Base-by-base conservation (phyloP, 1,140 invertebrate species). In the Atta texana region DNA sequence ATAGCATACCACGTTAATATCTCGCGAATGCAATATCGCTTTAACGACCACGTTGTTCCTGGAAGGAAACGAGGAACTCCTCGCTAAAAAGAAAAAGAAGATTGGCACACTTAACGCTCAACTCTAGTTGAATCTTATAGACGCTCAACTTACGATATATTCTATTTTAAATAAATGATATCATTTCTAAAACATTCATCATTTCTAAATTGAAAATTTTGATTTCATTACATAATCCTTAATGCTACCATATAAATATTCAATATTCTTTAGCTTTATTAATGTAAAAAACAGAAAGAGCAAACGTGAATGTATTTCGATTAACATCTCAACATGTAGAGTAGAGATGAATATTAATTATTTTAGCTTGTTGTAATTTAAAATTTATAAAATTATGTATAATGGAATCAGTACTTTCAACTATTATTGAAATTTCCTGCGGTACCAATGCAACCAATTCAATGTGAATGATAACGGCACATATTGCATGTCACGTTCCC, bases 11-110 rank as follows among this genome's bases (percentile, higher is more conserved):
- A 66, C 89, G 88, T 92, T 92, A 92, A 92, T 92, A 92, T 90
- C 90, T 89, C 92, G 87, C 87, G 80, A 90, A 92, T 88, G 87
- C 90, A 92, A 92, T 93, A 93, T 93, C 90, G 86, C 86, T 93
- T 93, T 93, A 93, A 92, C 91, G 86, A 86, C 82, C 66, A 66
- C 88, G 85, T 69, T 72, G 59, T 72, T 74, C 18, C 64, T 91
- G 71, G 21, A 76, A 72, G 72, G 74, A 84, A 87, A 71, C 74
- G 68, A 72, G 39, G 18, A 39, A 49, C 69, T 72, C 10, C 51
- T 76, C 16, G 76, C 87, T 76, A 87, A 86, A 71, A 82, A 63
- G 51, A 87, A 75, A 85, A 49, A 44, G 28, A 72, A 71, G 55
- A 44, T 18, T 84, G 69, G 51, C 68, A 74, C 34, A 87, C 57